Conservation (phyloP, 2,888 invertebrate species). For the Cosmia trapezina region DNA sequence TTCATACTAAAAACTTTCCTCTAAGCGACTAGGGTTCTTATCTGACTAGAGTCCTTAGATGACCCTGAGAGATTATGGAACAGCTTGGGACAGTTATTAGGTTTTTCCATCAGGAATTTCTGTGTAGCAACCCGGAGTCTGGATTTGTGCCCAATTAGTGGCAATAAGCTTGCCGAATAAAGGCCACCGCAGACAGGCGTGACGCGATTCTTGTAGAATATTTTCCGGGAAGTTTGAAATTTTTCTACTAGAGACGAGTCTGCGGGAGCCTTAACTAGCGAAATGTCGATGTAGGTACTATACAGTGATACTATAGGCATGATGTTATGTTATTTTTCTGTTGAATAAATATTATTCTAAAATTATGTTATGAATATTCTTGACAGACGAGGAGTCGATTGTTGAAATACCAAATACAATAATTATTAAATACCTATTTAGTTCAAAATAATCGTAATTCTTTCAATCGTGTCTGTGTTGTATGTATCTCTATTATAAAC, state of each 20-base stretch:
- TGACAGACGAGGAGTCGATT: constrained; percentile 5
- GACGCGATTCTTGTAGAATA: too few species aligned
- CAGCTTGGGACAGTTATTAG: too few species aligned
- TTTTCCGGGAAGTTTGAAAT: too few species aligned
- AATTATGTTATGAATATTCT: not conserved
- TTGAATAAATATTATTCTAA: not conserved
- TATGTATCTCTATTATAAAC: constrained; percentile 7
- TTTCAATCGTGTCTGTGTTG: not conserved
- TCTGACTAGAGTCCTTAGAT: not conserved
- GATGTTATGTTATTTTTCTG: not conserved
- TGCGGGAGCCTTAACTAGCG: not conserved
- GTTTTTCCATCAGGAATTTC: too few species aligned
- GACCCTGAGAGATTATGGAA: too few species aligned
- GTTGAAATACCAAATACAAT: constrained; percentile 29
- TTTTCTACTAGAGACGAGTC: too few species aligned
- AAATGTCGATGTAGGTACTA: not conserved
- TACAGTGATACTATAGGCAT: too few species aligned
- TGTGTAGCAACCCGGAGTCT: not conserved
- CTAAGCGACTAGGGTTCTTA: too few species aligned
- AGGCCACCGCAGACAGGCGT: too few species aligned
- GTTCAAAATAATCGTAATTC: constrained; percentile 34
- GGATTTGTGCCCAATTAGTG: not conserved
- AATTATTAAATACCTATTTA: not conserved
- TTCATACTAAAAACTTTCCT: too few species aligned
- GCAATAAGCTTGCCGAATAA: not conserved